Evolutionary conservation across 2,797 vertebrate species (phyloP), one percentile per base, ranked within the genome.

Genomic region (Eulemur rubriventer): DNA sequence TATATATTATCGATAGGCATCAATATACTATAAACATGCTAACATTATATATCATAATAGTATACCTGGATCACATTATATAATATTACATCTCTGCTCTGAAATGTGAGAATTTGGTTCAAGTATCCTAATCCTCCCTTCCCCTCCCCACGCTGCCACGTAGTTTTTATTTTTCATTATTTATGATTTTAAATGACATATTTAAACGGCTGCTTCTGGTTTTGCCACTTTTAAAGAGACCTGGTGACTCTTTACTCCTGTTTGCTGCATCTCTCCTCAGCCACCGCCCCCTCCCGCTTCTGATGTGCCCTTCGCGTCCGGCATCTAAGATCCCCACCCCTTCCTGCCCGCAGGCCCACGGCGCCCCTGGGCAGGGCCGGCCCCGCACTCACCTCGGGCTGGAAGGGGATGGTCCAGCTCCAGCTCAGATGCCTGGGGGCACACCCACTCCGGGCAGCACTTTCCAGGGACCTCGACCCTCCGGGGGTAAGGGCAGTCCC

Each of bases 371-470:
- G 48, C 2, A 28, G 10, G 28, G 30, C 52, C 38, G 1, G 14
- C 13, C 59, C 10, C 0, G 11, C 24, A 8, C 96, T 96, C 95
- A 98, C 98, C 97, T 96, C 35, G 91, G 46, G 41, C 89, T 0
- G 24, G 73, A 35, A 79, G 46, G 20, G 72, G 33, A 70, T 96
- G 93, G 92, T 43, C 43, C 43, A 13, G 14, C 76, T 50, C 76
- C 96, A 98, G 98, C 97, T 98, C 89, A 98, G 96, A n/a, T 98
- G 97, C 97, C 98, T 98, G 86, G 93, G 99, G 99, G 5, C 99
- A 99, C 98, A 99, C 98, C 99, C 99, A 99, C 96, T 99, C 99
- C 0, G 98, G 99, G 97, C 99, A 99, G 99, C 99, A 99, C 96
- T 99, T 99, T 38, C 99, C 99, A 0, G 99, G 99, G 7, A 99